Conservation (phyloP, 2,888 invertebrate genomes). For the Philereme transversata region DNA sequence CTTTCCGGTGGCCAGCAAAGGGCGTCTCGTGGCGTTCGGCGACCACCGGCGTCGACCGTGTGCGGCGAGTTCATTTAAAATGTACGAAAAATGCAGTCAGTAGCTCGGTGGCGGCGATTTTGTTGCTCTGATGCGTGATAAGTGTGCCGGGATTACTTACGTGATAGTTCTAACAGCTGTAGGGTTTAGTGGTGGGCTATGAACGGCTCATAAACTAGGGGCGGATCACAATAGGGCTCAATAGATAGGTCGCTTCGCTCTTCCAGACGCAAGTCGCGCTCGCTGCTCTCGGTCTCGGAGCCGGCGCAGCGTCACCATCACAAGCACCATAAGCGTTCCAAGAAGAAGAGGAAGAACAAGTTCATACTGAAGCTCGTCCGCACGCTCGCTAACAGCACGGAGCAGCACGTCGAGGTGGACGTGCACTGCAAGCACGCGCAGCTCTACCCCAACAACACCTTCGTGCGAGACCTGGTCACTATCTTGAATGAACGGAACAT, state of each 20-base stretch:
- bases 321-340: constrained; percentile 31
- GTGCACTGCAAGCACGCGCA: constrained; percentile 61
- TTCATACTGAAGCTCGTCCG: constrained; percentile 66
- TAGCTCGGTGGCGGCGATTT: no score
- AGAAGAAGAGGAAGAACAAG: constrained; percentile 60
- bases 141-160: no score
- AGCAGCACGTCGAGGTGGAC: constrained; percentile 69
- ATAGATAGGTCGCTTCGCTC: background rate
- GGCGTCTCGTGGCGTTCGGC: no score
- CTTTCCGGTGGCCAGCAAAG: no score
- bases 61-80: no score
- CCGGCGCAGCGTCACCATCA: constrained; percentile 43
- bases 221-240: no score
- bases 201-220: no score
- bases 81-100: no score
- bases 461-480: constrained; percentile 70
- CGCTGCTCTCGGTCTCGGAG: constrained; percentile 56
- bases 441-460: constrained; percentile 67
- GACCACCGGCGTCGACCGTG: no score
- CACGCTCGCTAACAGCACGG: constrained; percentile 47
- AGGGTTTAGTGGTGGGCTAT: background rate
- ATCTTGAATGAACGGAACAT: constrained; percentile 68
- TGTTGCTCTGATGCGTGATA: no score
- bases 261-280: constrained; percentile 65
- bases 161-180: no score